phyloP scores from a whole-genome alignment of 2,797 vertebrate genomes.

The Gymnodraco acuticeps region DNA sequence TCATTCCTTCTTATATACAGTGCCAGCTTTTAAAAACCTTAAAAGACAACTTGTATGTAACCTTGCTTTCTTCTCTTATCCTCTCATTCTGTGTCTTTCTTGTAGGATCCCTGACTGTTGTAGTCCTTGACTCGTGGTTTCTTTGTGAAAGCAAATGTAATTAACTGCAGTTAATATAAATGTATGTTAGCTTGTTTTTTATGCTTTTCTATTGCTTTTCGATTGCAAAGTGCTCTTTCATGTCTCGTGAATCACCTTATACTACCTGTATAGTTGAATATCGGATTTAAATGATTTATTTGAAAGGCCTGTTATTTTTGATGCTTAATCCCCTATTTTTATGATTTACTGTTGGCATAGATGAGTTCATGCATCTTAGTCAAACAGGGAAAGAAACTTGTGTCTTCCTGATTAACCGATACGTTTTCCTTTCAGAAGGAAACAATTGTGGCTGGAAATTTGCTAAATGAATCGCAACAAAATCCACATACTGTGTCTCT shows the following conservation, averaged over 20 bases:
- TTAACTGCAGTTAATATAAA: constrained; percentile 39
- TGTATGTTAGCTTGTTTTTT: constrained; percentile 26
- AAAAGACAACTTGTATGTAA: not conserved
- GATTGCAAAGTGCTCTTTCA: constrained; percentile 14
- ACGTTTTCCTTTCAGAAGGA: constrained; percentile 48
- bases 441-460: constrained; percentile 40
- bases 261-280: constrained; percentile 35
- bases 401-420: constrained; percentile 38
- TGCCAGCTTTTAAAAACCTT: constrained; percentile 15
- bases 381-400: constrained; percentile 40
- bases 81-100: constrained; percentile 4
- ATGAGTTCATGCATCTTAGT: constrained; percentile 34
- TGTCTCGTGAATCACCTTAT: constrained; percentile 48
- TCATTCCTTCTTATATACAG: not conserved
- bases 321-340: constrained; percentile 37
- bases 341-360: constrained; percentile 31
- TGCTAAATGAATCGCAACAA: constrained; percentile 25
- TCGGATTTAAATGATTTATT: constrained; percentile 42
- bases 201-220: constrained; percentile 27
- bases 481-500: constrained; percentile 18
- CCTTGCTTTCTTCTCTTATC: not conserved
- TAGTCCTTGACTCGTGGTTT: constrained; percentile 2
- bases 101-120: not conserved
- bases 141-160: constrained; percentile 26
- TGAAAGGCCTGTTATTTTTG: constrained; percentile 36